A percentile compares a stretch with the other conserved stretches of the same genome.
Evolutionary conservation across 2,888 invertebrate species (phyloP).

Genomic region (Theodoxus fluviatilis): DNA sequence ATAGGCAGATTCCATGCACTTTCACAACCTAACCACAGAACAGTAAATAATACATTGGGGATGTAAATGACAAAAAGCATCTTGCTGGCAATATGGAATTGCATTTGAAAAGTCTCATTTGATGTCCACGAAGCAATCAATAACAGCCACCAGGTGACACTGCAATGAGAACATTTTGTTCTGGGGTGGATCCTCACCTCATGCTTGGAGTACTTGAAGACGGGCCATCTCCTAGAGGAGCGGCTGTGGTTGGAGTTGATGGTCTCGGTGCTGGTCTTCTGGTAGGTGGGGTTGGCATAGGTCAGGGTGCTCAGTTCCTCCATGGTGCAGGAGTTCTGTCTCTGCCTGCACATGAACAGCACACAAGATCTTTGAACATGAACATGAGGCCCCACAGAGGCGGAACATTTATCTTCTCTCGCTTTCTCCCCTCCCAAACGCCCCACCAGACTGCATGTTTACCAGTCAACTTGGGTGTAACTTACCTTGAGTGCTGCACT

Average conservation of each 20-base stretch:
- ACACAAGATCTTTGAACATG: no score
- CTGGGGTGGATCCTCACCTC: conserved; percentile 42
- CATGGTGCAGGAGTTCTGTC: conserved; percentile 48
- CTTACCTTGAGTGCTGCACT: neutral
- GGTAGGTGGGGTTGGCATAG: conserved; percentile 89
- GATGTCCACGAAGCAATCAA: neutral
- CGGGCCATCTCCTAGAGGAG: conserved; percentile 45
- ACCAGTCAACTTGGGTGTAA: no score
- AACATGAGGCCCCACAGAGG: no score
- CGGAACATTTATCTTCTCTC: no score
- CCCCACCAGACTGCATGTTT: no score
- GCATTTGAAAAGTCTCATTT: neutral
- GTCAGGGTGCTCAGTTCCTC: conserved; percentile 75
- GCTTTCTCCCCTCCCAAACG: no score
- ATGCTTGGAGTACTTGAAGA: conserved; percentile 53
- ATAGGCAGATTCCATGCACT: no score
- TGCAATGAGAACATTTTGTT: neutral
- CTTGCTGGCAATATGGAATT: neutral
- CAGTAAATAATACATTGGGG: no score
- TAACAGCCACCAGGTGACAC: neutral
- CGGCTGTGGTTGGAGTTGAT: conserved; percentile 52
- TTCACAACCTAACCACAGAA: no score
- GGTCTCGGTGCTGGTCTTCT: conserved; percentile 70
- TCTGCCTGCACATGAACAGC: conserved; percentile 39
- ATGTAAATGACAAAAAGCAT: neutral